phyloP scores from a whole-genome alignment of 2,888 invertebrate species.

The Alloscopus bannaensis region DNA sequence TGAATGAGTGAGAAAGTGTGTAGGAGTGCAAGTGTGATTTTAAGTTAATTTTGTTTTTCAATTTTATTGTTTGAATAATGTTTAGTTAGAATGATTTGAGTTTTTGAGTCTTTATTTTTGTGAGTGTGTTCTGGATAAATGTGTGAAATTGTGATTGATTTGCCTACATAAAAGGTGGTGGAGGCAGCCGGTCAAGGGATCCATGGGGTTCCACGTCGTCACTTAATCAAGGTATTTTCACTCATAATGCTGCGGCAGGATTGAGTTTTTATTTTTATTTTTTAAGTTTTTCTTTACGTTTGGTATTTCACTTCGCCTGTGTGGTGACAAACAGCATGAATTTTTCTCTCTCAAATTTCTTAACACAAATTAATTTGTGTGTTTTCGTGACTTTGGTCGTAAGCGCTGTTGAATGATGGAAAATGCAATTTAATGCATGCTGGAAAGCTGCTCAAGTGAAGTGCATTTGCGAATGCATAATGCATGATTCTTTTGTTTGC shows the following conservation, averaged over 20 bases:
- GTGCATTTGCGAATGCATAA: slow-evolving; percentile 32
- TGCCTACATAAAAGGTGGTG: slow-evolving; percentile 54
- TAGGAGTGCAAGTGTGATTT: not conserved
- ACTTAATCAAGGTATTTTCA: slow-evolving; percentile 73
- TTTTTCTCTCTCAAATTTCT: too few relatives aligned
- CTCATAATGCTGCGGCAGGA: slow-evolving; percentile 1
- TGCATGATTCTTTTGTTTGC: slow-evolving; percentile 38
- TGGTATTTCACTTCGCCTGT: too few relatives aligned
- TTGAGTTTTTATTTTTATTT: slow-evolving; percentile 52
- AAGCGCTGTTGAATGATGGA: not conserved
- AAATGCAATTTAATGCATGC: too few relatives aligned
- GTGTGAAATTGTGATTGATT: slow-evolving; percentile 21
- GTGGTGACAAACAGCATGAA: too few relatives aligned
- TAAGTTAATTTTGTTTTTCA: not conserved
- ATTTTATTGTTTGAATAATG: not conserved
- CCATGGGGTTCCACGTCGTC: slow-evolving; percentile 73
- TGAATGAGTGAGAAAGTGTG: not conserved
- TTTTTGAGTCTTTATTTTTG: slow-evolving; percentile 39
- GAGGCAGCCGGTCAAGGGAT: slow-evolving; percentile 66
- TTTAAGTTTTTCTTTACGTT: slow-evolving; percentile 31
- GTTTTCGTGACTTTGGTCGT: too few relatives aligned
- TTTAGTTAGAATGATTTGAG: slow-evolving; percentile 33
- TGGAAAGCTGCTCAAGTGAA: not conserved
- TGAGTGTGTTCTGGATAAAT: slow-evolving; percentile 11
- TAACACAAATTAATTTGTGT: too few relatives aligned